phyloP scores from a whole-genome alignment of 2,888 invertebrate genomes.

The Xestia ashworthii region DNA sequence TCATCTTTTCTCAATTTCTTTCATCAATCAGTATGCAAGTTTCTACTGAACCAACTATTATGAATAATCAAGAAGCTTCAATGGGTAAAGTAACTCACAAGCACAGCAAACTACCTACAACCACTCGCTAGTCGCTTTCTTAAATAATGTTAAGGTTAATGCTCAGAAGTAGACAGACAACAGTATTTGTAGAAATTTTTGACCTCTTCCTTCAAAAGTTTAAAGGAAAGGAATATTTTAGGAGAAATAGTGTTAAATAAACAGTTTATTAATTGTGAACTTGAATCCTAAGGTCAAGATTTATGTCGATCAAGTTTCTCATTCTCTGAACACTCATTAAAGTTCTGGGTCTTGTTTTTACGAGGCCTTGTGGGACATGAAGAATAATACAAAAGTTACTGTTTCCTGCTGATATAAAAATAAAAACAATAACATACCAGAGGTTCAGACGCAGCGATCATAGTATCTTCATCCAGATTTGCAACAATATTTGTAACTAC shows the following conservation, averaged over 20 bases:
- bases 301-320: background rate
- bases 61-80: background rate
- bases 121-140: background rate
- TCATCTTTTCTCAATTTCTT: too few relatives aligned
- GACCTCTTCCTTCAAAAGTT: background rate
- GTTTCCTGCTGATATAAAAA: slow-evolving; percentile 24
- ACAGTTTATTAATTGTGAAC: background rate
- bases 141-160: background rate
- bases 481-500: slow-evolving; percentile 81
- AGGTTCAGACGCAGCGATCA: slow-evolving; percentile 98
- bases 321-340: background rate
- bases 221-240: background rate
- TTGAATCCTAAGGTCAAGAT: background rate
- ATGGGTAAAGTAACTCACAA: background rate
- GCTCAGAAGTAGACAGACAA: background rate
- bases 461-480: slow-evolving; percentile 97
- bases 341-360: background rate
- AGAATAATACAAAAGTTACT: slow-evolving; percentile 1
- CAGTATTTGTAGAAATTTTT: background rate
- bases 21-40: background rate
- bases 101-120: background rate
- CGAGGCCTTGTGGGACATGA: background rate
- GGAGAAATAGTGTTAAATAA: background rate
- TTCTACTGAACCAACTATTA: background rate
- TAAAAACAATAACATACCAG: slow-evolving; percentile 90